Conservation (phyloP, 92 coral and sea anemone genomes). For the Virgularia gustaviana region DNA sequence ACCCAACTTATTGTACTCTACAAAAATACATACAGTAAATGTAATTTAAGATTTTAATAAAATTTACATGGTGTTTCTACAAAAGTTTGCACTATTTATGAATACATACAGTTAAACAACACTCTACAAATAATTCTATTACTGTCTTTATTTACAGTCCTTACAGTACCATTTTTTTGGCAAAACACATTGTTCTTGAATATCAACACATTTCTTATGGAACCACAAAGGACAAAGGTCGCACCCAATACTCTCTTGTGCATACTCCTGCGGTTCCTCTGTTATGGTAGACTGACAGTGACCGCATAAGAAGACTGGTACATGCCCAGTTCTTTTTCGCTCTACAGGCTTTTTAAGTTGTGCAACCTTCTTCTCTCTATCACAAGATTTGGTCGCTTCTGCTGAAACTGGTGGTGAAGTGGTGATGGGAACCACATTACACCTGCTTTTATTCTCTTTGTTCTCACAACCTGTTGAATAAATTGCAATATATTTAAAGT, state of each 20-base stretch:
- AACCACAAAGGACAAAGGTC: constrained; percentile 1
- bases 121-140: background rate
- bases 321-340: background rate
- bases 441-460: background rate
- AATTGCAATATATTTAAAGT: background rate
- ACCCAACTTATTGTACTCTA: background rate
- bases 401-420: background rate
- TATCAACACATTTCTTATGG: background rate
- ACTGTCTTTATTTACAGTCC: background rate
- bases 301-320: background rate
- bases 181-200: background rate
- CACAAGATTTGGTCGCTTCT: background rate
- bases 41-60: too few relatives aligned
- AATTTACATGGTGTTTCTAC: too few relatives aligned
- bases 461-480: background rate
- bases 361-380: background rate
- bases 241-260: background rate
- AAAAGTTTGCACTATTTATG: too few relatives aligned
- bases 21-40: background rate
- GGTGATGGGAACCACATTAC: constrained; percentile 1
- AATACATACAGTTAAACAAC: background rate
- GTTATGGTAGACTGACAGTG: background rate
- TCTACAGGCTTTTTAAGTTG: background rate
- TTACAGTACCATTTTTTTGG: background rate
- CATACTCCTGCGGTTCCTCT: constrained; percentile 2